phyloP scores from a whole-genome alignment of 2,113 vertebrate species.

The Bucco capensis region DNA sequence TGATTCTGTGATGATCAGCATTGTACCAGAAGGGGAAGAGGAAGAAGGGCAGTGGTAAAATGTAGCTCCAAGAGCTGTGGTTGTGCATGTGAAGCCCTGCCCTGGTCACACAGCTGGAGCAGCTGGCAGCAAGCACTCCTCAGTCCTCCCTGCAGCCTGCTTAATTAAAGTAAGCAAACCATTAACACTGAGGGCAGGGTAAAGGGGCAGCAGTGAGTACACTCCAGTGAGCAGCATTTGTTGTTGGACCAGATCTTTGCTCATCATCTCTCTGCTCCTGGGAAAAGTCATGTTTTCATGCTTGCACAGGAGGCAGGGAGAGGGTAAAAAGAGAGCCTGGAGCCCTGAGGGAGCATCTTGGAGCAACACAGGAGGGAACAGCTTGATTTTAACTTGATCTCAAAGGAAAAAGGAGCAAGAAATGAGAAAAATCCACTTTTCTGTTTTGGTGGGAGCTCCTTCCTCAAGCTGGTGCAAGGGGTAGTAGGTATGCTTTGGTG shows the following conservation, averaged over 20 bases:
- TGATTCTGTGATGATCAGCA: rapidly evolving
- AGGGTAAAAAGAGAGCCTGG: neutral
- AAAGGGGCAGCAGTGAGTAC: neutral
- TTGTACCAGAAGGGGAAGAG: rapidly evolving
- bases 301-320: rapidly evolving
- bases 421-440: neutral
- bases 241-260: neutral
- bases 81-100: neutral
- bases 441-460: neutral
- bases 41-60: neutral
- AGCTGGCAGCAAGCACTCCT: neutral
- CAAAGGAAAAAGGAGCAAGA: neutral
- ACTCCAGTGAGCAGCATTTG: neutral
- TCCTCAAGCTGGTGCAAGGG: neutral
- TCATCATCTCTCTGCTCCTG: rapidly evolving
- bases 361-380: neutral
- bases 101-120: neutral
- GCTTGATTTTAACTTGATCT: neutral
- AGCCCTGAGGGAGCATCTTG: too few relatives aligned
- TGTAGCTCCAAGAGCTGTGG: rapidly evolving
- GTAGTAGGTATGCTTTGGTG: neutral
- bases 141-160: neutral
- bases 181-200: neutral
- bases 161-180: neutral
- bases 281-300: rapidly evolving